A percentile compares a stretch with the other conserved stretches of the same genome.
phyloP scores from a whole-genome alignment of 2,797 vertebrate species.

The Sebastes hubbsi region DNA sequence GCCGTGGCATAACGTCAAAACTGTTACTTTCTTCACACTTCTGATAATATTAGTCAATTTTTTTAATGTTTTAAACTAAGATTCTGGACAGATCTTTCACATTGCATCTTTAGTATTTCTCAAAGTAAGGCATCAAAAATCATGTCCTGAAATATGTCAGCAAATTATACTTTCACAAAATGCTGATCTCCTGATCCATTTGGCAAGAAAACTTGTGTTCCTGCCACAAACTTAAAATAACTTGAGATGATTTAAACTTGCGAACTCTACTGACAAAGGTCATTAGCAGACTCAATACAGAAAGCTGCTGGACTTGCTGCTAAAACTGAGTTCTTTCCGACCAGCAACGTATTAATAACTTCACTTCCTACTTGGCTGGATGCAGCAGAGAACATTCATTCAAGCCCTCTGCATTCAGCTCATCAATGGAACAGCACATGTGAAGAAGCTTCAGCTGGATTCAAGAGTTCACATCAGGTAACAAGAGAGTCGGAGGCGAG shows the following conservation, averaged over 20 bases:
- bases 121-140: too few relatives aligned
- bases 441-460: background rate
- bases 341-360: background rate
- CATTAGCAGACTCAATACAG: background rate
- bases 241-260: background rate
- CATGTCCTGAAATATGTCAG: too few relatives aligned
- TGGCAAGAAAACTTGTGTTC: background rate
- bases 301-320: background rate
- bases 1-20: too few relatives aligned
- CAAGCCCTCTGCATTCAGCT: background rate
- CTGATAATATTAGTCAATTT: too few relatives aligned
- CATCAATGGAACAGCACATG: background rate
- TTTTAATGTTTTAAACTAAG: too few relatives aligned
- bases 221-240: background rate
- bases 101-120: too few relatives aligned
- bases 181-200: background rate
- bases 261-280: background rate
- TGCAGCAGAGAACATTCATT: background rate
- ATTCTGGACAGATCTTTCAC: too few relatives aligned
- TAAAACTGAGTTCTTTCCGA: background rate
- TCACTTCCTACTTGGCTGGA: background rate
- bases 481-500: background rate
- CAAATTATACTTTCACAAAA: too few relatives aligned
- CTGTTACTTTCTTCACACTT: too few relatives aligned
- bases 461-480: background rate